These are phyloP conservation scores for Cynopterus sphinx DNA, from an alignment of 2,797 vertebrate species.

Conservation along the genomic window DNA sequence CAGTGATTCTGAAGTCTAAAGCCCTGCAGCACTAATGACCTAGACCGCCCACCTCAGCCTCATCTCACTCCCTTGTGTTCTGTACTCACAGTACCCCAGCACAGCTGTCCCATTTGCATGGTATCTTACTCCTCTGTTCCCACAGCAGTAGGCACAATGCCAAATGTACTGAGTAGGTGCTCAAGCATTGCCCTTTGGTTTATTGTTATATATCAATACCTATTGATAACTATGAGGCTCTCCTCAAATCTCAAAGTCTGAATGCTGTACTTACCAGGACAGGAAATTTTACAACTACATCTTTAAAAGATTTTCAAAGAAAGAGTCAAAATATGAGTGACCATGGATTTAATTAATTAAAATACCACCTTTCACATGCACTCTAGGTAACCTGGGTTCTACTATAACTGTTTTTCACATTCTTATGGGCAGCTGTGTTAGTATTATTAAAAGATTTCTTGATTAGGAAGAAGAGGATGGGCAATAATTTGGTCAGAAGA, in stretches of 20 bases:
- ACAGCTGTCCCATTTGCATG: no score
- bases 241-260: neutral
- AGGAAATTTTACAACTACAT: neutral
- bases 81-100: no score
- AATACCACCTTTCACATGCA: neutral
- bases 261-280: neutral
- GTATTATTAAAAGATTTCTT: neutral
- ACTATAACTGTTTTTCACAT: neutral
- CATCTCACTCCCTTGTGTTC: no score
- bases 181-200: neutral
- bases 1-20: no score
- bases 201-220: neutral
- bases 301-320: constrained; percentile 5
- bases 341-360: neutral
- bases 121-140: no score
- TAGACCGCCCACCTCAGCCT: no score
- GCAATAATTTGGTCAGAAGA: neutral
- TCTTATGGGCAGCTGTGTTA: neutral
- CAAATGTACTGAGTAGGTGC: no score
- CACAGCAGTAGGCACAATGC: no score
- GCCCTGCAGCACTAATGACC: no score
- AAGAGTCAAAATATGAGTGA: neutral
- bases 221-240: neutral
- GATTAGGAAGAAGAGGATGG: neutral
- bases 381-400: neutral